phyloP scores from a whole-genome alignment of 1,140 invertebrate genomes.

The Arion vulgaris region DNA sequence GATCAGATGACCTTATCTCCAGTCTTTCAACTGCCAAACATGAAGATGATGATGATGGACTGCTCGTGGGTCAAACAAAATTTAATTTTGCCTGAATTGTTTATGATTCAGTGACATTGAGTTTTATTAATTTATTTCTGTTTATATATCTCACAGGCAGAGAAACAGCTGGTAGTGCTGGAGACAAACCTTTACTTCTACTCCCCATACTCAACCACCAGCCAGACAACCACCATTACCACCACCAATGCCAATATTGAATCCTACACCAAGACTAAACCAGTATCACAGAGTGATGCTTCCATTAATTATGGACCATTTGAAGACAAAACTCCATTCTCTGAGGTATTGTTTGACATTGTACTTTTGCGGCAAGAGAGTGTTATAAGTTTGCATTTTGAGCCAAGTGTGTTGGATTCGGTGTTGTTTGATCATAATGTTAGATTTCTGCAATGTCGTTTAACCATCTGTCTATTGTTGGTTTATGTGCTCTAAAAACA shows the following conservation, averaged over 20 bases:
- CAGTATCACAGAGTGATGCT: constrained; percentile 84
- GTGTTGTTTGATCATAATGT: no score
- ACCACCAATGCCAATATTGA: constrained; percentile 86
- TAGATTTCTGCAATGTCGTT: no score
- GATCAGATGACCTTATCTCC: no score
- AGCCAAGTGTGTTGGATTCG: no score
- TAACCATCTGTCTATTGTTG: no score
- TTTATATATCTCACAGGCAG: constrained; percentile 77
- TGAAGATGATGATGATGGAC: no score
- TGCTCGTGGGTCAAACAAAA: no score
- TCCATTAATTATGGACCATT: constrained; percentile 90
- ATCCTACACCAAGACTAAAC: constrained; percentile 88
- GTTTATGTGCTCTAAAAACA: no score
- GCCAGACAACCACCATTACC: constrained; percentile 87
- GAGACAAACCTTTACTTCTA: constrained; percentile 88
- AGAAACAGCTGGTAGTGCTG: constrained; percentile 93
- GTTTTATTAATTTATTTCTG: background rate
- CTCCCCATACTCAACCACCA: constrained; percentile 84
- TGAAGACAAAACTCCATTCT: constrained; percentile 80
- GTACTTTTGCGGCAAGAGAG: background rate
- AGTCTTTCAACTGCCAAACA: no score
- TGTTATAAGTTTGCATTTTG: constrained; percentile 8
- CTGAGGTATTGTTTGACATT: constrained; percentile 61
- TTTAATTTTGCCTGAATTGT: no score
- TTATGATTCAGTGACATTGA: no score